Evolutionary conservation across 2,797 vertebrate species (phyloP).

Genomic region (Sandelia bainsii): DNA sequence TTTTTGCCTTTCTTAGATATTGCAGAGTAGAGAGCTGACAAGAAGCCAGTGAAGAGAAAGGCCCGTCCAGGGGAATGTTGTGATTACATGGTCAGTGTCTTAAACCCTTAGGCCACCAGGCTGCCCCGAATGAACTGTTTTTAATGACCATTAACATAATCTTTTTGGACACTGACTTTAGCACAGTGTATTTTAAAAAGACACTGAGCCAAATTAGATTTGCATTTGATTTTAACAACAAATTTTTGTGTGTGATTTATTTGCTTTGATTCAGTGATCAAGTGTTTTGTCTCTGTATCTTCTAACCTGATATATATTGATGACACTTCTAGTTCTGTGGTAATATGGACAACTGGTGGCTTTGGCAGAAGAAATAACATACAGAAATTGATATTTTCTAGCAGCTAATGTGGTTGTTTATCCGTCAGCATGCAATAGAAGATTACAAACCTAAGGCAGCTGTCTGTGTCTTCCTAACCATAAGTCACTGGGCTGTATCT

Average conservation of each 20-base stretch:
- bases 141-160: constrained; percentile 45
- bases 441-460: constrained; percentile 60
- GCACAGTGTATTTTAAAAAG: constrained; percentile 22
- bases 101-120: constrained; percentile 34
- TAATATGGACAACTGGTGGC: constrained; percentile 17
- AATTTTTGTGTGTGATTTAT: constrained; percentile 1
- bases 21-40: constrained; percentile 33
- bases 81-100: constrained; percentile 50
- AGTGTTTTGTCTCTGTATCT: background rate
- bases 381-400: constrained; percentile 59
- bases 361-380: constrained; percentile 25
- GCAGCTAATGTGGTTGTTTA: constrained; percentile 61
- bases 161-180: constrained; percentile 19
- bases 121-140: constrained; percentile 35
- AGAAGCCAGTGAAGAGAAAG: constrained; percentile 47
- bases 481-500: constrained; percentile 70
- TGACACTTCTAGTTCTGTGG: constrained; percentile 14
- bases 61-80: constrained; percentile 33
- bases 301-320: constrained; percentile 21
- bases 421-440: constrained; percentile 41
- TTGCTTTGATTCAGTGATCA: constrained; percentile 1
- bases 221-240: constrained; percentile 4
- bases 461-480: constrained; percentile 59
- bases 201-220: constrained; percentile 10
- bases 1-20: constrained; percentile 13